These are phyloP conservation scores for Calliphora vicina DNA, from an alignment of 1,140 invertebrate species.

Conservation along the genomic window DNA sequence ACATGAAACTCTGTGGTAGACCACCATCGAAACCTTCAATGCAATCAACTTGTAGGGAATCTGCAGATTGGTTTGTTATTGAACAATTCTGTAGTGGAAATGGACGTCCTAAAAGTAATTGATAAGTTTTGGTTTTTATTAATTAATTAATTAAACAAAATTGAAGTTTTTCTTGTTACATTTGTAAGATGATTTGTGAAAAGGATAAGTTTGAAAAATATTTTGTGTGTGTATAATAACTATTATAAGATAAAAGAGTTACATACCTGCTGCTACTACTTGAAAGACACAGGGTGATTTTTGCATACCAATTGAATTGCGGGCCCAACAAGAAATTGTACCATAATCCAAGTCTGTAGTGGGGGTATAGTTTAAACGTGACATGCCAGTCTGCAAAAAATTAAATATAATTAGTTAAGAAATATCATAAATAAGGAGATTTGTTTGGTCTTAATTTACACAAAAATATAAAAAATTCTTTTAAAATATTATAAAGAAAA, in stretches of 20 bases:
- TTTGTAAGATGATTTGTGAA: no score
- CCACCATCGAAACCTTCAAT: constrained; percentile 86
- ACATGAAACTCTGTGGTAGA: constrained; percentile 79
- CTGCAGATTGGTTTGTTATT: constrained; percentile 86
- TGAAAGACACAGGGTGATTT: constrained; percentile 87
- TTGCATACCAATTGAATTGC: constrained; percentile 82
- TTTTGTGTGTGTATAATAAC: constrained; percentile 6
- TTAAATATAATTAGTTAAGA: neutral
- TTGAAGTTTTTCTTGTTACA: neutral
- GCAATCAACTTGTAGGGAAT: constrained; percentile 81
- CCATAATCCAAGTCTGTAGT: constrained; percentile 87
- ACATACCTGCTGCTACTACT: constrained; percentile 74
- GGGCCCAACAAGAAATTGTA: constrained; percentile 83
- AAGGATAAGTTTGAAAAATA: no score
- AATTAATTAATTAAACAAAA: constrained; percentile 20
- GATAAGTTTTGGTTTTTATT: neutral
- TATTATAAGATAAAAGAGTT: no score
- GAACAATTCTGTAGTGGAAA: constrained; percentile 87
- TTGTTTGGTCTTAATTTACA: no score
- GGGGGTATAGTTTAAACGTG: constrained; percentile 85
- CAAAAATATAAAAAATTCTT: no score
- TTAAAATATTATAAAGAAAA: no score
- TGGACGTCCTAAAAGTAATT: constrained; percentile 74
- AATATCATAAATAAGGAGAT: neutral
- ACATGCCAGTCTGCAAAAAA: constrained; percentile 65